Evolutionary conservation across 2,113 vertebrate genomes (phyloP), one percentile per base, ranked within the genome.

Genomic region (Ceratotherium simum): DNA sequence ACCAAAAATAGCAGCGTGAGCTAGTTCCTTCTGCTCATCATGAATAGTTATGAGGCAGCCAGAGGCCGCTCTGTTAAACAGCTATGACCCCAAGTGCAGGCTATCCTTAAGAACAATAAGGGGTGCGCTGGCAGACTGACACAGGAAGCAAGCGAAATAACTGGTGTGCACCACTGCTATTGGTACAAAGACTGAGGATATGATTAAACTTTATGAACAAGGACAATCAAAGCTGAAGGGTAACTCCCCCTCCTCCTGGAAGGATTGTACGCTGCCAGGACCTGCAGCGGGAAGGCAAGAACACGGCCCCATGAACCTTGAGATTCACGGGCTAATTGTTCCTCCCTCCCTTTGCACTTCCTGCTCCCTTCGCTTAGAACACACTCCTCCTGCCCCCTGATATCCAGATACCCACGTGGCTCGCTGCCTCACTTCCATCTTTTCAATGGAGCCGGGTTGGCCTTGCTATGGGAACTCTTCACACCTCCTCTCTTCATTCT

Each of bases 1-100:
- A 64, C 91, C 85, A 96, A 83, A 98, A 97, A 97, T 79, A 97
- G 89, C 95, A 96, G 90, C 0, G 14, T 39, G 78, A 80, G 75
- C 51, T 56, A 39, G 29, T 87, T 95, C 69, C 86, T 97, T 69
- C 36, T 84, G 83, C 39, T 89, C 58, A 12, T 93, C 84, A 65
- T 36, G 93, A 94, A 87, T 36, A 75, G 20, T 39, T 72, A 85
- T 62, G 84, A 96, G 94, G 73, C 80, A 86, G 0, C 0, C 39
- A 42, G 9, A 8, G 33, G 29, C 9, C 23, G 87, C 8, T 64
- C 31, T 87, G 9, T 23, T 87, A 48, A 86, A 42, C 62, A 69
- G 85, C 39, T 0, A 13, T 23, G 65, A 85, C 11, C 42, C 70
- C 3, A 8, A 73, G 27, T 0, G 4, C 33, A 91, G 90, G 0